Evolutionary conservation across 1,140 invertebrate genomes (phyloP).

Genomic region (Tachypleus tridentatus): DNA sequence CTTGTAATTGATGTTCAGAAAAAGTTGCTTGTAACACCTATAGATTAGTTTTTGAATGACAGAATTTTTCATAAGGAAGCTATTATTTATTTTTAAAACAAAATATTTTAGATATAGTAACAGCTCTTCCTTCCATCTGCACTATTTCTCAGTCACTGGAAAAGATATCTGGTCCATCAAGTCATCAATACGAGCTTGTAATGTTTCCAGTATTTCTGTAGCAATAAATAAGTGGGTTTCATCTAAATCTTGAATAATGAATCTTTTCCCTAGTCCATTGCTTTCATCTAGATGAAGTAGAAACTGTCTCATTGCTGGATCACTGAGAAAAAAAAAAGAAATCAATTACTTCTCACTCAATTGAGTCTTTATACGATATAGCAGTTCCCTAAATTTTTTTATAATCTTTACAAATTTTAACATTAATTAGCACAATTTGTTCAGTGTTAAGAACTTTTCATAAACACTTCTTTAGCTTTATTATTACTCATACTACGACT

Average conservation of each 20-base stretch:
- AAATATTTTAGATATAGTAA: no score
- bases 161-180: conserved; percentile 93
- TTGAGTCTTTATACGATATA: not conserved
- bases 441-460: no score
- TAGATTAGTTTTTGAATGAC: no score
- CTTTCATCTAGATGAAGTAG: conserved; percentile 93
- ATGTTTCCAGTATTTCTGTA: conserved; percentile 72
- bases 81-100: no score
- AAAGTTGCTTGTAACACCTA: no score
- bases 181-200: conserved; percentile 84
- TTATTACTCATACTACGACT: no score
- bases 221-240: conserved; percentile 92
- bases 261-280: conserved; percentile 77
- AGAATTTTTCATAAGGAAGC: no score
- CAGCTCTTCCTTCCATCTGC: no score
- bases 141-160: conserved; percentile 59
- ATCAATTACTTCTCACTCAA: conserved; percentile 6
- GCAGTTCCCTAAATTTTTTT: conserved; percentile 7
- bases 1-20: no score
- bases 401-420: conserved; percentile 22
- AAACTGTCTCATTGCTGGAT: conserved; percentile 99
- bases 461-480: no score
- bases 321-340: conserved; percentile 49
- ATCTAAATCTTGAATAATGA: conserved; percentile 83
- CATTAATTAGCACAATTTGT: no score